phyloP scores from a whole-genome alignment of 2,888 invertebrate genomes.

The Megamerina dolium region DNA sequence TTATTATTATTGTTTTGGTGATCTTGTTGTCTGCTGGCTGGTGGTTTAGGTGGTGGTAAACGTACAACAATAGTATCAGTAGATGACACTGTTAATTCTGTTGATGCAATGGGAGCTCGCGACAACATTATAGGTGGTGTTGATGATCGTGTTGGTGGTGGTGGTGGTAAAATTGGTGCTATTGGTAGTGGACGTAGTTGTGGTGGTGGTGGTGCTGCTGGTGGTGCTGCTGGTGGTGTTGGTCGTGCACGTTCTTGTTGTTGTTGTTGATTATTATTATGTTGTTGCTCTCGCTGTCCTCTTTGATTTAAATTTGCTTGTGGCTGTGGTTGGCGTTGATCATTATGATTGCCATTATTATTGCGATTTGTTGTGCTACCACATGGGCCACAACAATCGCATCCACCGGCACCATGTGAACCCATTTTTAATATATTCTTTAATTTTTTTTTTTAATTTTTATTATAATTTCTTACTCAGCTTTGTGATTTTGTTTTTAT shows the following conservation, averaged over 20 bases:
- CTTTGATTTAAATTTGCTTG: too few species aligned
- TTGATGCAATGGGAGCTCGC: slow-evolving; percentile 1
- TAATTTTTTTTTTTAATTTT: neutral
- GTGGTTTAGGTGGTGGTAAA: slow-evolving; percentile 8
- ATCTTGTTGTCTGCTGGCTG: too few species aligned
- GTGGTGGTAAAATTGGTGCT: slow-evolving; percentile 20
- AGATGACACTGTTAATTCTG: slow-evolving; percentile 6
- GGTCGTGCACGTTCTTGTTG: slow-evolving; percentile 21
- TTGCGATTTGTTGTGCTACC: slow-evolving; percentile 23
- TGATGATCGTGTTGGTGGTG: slow-evolving; percentile 10
- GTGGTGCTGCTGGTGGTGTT: slow-evolving; percentile 14
- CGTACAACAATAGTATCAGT: neutral
- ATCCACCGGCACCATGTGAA: slow-evolving; percentile 32
- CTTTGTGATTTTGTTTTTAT: slow-evolving; percentile 5
- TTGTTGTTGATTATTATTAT: slow-evolving; percentile 18
- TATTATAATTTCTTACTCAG: slow-evolving; percentile 6
- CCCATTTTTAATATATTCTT: slow-evolving; percentile 21
- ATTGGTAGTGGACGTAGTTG: slow-evolving; percentile 19
- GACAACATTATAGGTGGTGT: neutral
- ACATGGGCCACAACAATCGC: slow-evolving; percentile 32
- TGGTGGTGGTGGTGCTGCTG: slow-evolving; percentile 16
- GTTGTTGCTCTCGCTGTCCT: slow-evolving; percentile 19
- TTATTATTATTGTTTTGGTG: slow-evolving; percentile 27
- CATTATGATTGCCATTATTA: slow-evolving; percentile 19
- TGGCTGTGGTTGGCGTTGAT: slow-evolving; percentile 18